Evolutionary conservation across 2,113 vertebrate species (phyloP).

Genomic region (Petrocephalus zakoni): DNA sequence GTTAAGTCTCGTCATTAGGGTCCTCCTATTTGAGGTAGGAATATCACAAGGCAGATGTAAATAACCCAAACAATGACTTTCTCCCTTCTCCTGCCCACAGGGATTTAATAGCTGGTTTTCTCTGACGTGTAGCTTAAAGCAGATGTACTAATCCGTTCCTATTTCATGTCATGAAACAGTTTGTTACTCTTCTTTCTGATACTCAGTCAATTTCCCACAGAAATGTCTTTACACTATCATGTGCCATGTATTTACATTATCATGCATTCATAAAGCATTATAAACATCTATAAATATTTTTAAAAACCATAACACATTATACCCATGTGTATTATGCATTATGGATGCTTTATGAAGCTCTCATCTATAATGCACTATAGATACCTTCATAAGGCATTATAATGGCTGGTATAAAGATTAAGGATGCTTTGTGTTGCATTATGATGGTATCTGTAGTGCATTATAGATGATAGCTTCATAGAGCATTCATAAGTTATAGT

Average conservation of each 20-base stretch:
- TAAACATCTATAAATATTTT: background rate
- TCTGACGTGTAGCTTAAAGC: background rate
- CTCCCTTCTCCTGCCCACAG: background rate
- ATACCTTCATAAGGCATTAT: background rate
- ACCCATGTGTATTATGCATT: background rate
- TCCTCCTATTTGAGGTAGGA: background rate
- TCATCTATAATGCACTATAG: background rate
- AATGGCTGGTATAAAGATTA: background rate
- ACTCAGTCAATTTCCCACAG: background rate
- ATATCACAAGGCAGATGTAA: constrained; percentile 7
- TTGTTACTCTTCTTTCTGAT: background rate
- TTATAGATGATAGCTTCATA: background rate
- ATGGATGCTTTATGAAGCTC: background rate
- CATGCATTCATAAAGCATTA: background rate
- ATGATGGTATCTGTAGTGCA: background rate
- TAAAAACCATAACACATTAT: background rate
- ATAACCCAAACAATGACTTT: constrained; percentile 13
- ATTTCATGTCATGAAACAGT: background rate
- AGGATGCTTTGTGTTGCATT: background rate
- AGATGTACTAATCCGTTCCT: background rate
- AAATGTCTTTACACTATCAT: background rate
- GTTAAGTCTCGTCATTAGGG: constrained; percentile 17
- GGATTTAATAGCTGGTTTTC: background rate
- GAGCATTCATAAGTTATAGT: background rate
- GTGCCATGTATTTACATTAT: background rate